Percentiles rank a stretch among this genome's conserved stretches.
Evolutionary conservation across 2,113 vertebrate species (phyloP).

Genomic region (Elephantulus edwardii): DNA sequence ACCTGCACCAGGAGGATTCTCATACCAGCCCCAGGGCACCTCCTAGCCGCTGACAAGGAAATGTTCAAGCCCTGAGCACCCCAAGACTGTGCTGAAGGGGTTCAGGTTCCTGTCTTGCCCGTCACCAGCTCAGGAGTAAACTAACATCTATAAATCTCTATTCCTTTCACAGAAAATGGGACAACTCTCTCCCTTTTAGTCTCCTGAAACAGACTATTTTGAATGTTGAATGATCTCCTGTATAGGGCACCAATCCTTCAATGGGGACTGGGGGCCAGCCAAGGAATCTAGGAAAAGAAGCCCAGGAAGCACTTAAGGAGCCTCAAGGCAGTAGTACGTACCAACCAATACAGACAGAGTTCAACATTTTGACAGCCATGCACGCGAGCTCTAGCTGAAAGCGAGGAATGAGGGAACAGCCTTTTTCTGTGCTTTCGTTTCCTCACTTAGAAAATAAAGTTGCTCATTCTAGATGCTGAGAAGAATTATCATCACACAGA

Average conservation of each 20-base stretch:
- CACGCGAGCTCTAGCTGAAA: not conserved
- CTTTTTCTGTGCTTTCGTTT: not conserved
- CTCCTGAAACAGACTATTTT: not conserved
- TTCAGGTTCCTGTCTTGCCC: not conserved
- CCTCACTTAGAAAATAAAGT: not conserved
- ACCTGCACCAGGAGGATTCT: not conserved
- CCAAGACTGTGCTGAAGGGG: not conserved
- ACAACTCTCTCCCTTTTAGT: rapidly evolving
- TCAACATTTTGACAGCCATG: not conserved
- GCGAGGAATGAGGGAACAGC: not conserved
- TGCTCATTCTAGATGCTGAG: not conserved
- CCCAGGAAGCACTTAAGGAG: not conserved
- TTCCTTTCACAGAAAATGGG: not conserved
- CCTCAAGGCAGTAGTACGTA: not conserved
- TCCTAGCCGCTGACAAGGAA: not conserved
- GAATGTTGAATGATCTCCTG: not conserved
- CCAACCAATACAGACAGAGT: not conserved
- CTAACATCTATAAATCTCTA: not conserved
- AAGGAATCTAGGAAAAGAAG: not conserved
- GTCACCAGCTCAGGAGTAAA: not conserved
- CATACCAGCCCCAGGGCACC: rapidly evolving
- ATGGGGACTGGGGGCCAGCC: rapidly evolving
- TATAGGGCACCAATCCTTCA: not conserved
- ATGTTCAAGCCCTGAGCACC: rapidly evolving
- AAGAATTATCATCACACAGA: rapidly evolving